Evolutionary conservation across 2,888 invertebrate genomes (phyloP), one percentile per base, ranked within the genome.

Genomic region (Timema podura): DNA sequence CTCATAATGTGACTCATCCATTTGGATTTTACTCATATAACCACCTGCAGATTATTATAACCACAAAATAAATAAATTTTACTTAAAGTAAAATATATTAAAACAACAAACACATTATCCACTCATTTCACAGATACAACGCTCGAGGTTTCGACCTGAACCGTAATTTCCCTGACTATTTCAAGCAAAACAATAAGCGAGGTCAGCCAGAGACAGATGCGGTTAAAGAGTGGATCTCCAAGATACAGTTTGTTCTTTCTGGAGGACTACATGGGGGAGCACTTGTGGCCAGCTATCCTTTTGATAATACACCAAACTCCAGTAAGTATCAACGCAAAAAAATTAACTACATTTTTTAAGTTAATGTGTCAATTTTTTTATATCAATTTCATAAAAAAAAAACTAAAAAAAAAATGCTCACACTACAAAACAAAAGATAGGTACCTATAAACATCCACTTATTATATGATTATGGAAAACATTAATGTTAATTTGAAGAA

Each of bases 191-290:
- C 81, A 91, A 91, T 76, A 92, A 92, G 78, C 89, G 91, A 76
- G 90, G 89, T 0, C 96, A 97, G 80, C 95, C 96, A n/a, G 98
- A 98, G 84, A 96, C 96, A 0, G 92, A 92, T 77, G 94, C 96
- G 0, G 91, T 97, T 6, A 95, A 95, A 80, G 91, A 95, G 77
- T 98, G 97, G 97, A 89, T 96, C 72, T 90, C 92, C 74, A 92
- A 93, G 81, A 93, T 92, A 71, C 95, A 95, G 81, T 97, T 98
- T 80, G 94, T 96, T 11, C 84, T 98, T 48, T 96, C 96, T 0
- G 97, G 95, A 64, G 96, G 95, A 75, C 84, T 98, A 68, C 98
- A 98, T 80, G 97, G 97, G 0, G 98, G 98, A 64, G 94, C 95
- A 0, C 84, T 98, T 73, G 97, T 98, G 13, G 98, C 96, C 64